These are phyloP conservation scores for Calameuta filiformis DNA, from an alignment of 2,888 invertebrate species.

Conservation along the genomic window DNA sequence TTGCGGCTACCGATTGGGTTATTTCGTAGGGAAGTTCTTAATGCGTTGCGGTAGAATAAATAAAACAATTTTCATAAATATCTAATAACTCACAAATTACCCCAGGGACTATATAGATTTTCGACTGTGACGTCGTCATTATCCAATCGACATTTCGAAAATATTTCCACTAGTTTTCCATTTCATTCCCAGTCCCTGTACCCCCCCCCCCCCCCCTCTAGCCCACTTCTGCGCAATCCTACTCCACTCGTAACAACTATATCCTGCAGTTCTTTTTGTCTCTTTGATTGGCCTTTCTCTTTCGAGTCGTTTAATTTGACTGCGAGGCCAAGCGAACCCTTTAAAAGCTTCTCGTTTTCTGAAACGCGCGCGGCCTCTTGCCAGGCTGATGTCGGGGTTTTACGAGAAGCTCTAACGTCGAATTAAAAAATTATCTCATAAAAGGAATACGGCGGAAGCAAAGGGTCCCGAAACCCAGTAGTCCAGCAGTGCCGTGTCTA, in stretches of 20 bases:
- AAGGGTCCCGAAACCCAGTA: neutral
- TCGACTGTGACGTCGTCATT: neutral
- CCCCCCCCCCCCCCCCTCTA: neutral
- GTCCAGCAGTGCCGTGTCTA: neutral
- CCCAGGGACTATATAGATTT: neutral
- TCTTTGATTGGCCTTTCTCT: neutral
- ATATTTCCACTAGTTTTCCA: neutral
- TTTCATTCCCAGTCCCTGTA: neutral
- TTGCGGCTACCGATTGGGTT: neutral
- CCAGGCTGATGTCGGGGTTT: neutral
- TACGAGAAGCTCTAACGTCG: neutral
- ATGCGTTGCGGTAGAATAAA: neutral
- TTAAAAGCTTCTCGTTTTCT: neutral
- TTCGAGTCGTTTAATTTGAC: neutral
- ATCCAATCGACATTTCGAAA: neutral
- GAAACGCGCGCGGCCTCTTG: neutral
- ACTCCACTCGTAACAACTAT: neutral
- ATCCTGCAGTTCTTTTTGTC: neutral
- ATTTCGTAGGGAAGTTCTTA: neutral
- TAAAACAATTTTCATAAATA: neutral
- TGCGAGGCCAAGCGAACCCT: neutral
- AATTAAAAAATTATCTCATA: neutral
- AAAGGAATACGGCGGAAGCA: neutral
- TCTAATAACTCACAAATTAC: neutral
- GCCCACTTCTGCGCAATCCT: too few species aligned